phyloP scores from a whole-genome alignment of 2,113 vertebrate genomes.

The Phasianus colchicus region DNA sequence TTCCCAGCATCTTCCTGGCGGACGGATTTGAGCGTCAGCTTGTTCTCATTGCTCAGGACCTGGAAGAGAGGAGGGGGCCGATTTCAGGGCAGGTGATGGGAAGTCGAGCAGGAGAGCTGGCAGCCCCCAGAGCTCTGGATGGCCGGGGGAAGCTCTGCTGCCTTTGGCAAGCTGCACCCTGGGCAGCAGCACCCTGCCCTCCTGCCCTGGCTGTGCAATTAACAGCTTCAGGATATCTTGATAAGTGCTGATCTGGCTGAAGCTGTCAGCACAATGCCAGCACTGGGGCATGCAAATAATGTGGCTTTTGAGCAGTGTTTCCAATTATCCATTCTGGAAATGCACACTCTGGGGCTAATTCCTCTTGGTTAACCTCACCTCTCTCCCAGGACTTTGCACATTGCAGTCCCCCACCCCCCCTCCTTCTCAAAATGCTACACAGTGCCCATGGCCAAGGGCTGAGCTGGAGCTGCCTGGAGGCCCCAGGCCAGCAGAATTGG shows the following conservation, averaged over 20 bases:
- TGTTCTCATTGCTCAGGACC: slow-evolving; percentile 98
- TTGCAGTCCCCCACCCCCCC: background rate
- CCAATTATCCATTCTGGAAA: background rate
- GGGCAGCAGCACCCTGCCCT: background rate
- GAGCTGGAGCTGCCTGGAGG: background rate
- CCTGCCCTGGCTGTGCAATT: background rate
- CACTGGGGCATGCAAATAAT: background rate
- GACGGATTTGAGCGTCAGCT: slow-evolving; percentile 91
- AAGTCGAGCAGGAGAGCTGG: background rate
- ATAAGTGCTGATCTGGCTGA: background rate
- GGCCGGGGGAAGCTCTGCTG: background rate
- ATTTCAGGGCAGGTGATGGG: background rate
- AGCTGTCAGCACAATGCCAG: background rate
- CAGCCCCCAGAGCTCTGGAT: background rate
- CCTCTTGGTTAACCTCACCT: background rate
- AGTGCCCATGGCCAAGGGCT: background rate
- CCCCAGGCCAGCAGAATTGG: rapidly evolving
- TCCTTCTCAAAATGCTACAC: background rate
- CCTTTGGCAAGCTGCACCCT: background rate
- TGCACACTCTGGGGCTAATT: rapidly evolving
- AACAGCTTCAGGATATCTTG: slow-evolving; percentile 7
- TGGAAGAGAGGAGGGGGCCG: slow-evolving; percentile 51
- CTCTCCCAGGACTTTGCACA: background rate
- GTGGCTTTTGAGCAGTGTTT: background rate
- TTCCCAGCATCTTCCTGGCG: slow-evolving; percentile 97